phyloP scores from a whole-genome alignment of 2,797 vertebrate genomes.

The Dendrocincla fuliginosa region DNA sequence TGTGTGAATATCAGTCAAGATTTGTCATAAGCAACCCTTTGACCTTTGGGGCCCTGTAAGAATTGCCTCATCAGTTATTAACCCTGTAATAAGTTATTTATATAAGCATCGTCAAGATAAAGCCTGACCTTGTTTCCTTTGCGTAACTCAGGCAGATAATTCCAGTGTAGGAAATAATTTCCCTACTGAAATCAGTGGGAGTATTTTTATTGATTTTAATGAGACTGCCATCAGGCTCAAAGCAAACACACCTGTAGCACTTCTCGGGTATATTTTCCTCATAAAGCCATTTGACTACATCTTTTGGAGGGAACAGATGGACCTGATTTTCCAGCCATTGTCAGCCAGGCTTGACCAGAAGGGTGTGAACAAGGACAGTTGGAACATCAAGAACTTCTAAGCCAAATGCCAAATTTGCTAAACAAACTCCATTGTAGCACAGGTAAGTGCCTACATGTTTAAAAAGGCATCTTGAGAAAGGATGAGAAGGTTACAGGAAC shows the following conservation, averaged over 20 bases:
- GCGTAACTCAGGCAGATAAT: accelerated
- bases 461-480: neutral
- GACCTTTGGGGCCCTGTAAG: neutral
- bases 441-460: neutral
- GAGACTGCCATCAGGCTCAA: neutral
- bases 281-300: neutral
- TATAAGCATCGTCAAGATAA: neutral
- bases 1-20: neutral
- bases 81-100: neutral
- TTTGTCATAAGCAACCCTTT: neutral
- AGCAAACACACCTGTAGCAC: neutral
- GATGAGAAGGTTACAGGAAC: neutral
- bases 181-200: neutral
- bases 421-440: neutral
- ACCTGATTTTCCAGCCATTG: neutral
- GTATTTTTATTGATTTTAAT: neutral
- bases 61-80: neutral
- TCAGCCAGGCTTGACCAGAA: neutral
- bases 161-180: neutral
- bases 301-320: neutral
- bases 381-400: neutral
- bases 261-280: neutral
- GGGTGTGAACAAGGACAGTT: neutral
- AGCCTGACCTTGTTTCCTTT: neutral
- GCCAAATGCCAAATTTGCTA: neutral